Conservation (phyloP, 2,888 invertebrate species). For the Panorpa germanica region DNA sequence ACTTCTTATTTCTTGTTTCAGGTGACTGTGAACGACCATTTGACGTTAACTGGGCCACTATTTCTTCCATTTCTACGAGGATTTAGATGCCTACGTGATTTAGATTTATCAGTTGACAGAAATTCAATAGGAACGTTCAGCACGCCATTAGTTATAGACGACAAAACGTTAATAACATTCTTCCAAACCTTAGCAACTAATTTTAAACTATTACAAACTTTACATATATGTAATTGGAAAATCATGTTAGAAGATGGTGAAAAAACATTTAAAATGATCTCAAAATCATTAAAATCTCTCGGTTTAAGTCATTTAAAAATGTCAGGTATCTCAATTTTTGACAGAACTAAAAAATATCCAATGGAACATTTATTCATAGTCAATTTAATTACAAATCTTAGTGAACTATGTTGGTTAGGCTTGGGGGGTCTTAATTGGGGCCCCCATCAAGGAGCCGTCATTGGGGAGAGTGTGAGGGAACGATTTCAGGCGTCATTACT, state of each 20-base stretch:
- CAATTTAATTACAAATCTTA: no score
- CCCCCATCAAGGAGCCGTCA: no score
- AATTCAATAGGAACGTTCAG: slow-evolving; percentile 22
- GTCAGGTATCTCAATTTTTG: slow-evolving; percentile 18
- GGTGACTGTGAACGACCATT: slow-evolving; percentile 26
- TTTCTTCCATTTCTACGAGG: slow-evolving; percentile 27
- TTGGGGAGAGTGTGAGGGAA: no score
- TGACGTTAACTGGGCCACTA: slow-evolving; percentile 26
- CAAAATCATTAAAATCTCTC: slow-evolving; percentile 17
- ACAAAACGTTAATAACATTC: slow-evolving; percentile 26
- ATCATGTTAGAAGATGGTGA: slow-evolving; percentile 18
- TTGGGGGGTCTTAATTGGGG: no score
- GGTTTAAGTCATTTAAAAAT: slow-evolving; percentile 18
- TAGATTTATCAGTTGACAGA: slow-evolving; percentile 28
- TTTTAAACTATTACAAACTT: slow-evolving; percentile 20
- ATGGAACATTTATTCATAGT: no score
- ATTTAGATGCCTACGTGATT: slow-evolving; percentile 27
- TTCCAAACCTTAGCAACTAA: slow-evolving; percentile 24
- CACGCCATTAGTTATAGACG: slow-evolving; percentile 25
- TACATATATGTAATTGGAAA: slow-evolving; percentile 19
- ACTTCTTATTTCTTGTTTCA: no score
- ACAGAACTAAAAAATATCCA: slow-evolving; percentile 16
- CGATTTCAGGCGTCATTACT: no score
- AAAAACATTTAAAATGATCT: slow-evolving; percentile 16
- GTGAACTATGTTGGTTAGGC: no score